phyloP scores from a whole-genome alignment of 2,797 vertebrate genomes.

The Podargus strigoides region DNA sequence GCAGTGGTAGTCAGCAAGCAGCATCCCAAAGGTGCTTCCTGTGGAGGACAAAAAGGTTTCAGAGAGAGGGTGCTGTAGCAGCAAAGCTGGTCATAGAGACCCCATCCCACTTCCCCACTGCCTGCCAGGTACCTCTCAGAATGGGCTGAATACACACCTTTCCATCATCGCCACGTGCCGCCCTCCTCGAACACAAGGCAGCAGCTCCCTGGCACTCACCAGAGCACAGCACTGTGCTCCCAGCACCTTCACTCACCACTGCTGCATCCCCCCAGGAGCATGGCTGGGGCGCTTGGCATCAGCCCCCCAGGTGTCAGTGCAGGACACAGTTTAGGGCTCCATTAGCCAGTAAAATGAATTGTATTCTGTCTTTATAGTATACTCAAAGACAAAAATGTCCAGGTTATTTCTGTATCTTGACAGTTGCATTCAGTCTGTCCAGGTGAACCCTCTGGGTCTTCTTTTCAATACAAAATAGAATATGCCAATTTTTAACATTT shows the following conservation, averaged over 20 bases:
- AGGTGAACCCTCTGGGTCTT: neutral
- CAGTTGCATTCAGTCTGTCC: neutral
- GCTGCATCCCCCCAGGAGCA: fast-evolving
- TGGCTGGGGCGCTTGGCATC: neutral
- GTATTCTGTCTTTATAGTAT: neutral
- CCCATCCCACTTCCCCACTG: fast-evolving
- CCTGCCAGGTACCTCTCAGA: neutral
- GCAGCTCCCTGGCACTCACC: too few relatives aligned
- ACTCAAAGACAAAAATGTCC: neutral
- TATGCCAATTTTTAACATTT: neutral
- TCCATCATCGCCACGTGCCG: fast-evolving
- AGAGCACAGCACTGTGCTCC: neutral
- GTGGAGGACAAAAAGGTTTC: neutral
- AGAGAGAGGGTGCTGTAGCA: fast-evolving
- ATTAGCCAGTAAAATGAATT: neutral
- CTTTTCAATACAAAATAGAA: neutral
- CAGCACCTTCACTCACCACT: fast-evolving
- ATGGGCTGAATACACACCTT: neutral
- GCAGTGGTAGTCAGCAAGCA: neutral
- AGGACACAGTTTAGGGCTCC: neutral
- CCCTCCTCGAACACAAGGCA: neutral
- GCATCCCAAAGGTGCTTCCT: neutral
- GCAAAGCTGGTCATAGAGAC: neutral
- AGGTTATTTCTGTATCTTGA: neutral
- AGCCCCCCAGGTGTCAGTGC: neutral